These are phyloP conservation scores for Psophia crepitans DNA, from an alignment of 2,113 vertebrate species.

Conservation along the genomic window DNA sequence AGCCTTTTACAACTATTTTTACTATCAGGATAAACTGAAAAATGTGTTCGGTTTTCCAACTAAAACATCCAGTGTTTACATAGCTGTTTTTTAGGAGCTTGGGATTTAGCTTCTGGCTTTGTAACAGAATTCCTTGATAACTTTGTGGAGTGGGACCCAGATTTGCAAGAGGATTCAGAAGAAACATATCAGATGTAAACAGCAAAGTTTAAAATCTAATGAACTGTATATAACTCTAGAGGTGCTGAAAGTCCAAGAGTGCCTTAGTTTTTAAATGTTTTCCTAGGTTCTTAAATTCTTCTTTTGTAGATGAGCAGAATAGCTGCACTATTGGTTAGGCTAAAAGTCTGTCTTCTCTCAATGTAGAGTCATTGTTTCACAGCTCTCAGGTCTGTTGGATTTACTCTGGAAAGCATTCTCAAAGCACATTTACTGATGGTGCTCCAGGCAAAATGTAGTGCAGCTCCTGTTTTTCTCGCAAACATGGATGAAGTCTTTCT, in stretches of 20 bases:
- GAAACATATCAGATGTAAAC: neutral
- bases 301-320: neutral
- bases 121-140: neutral
- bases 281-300: neutral
- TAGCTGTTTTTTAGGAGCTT: neutral
- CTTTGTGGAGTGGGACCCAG: neutral
- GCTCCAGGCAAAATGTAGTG: neutral
- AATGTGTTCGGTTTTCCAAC: slow-evolving; percentile 4
- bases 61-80: neutral
- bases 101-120: neutral
- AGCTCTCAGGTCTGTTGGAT: neutral
- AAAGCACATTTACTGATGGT: neutral
- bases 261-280: neutral
- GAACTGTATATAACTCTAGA: neutral
- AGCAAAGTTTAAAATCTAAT: neutral
- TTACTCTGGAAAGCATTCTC: neutral
- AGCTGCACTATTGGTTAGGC: neutral
- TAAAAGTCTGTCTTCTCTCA: neutral
- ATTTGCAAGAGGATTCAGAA: neutral
- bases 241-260: neutral
- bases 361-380: neutral
- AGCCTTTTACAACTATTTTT: slow-evolving; percentile 1
- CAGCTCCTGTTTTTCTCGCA: neutral
- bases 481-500: neutral
- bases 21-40: neutral